Base-by-base conservation (phyloP, 2,113 vertebrate species). In the Dicerorhinus sumatrensis region DNA sequence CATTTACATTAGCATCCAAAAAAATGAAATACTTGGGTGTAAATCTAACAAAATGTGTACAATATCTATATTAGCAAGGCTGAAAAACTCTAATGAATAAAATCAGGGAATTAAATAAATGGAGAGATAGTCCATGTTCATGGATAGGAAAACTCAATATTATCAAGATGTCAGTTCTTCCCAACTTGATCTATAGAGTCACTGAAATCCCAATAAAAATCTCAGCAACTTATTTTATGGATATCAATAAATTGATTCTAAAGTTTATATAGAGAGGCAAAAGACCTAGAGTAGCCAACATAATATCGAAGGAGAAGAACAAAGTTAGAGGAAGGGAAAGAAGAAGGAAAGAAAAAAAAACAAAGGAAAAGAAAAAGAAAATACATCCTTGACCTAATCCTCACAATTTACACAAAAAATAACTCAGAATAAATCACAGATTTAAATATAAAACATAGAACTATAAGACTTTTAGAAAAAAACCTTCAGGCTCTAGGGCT, bases 381-480 rank as follows among this genome's bases (percentile, higher is more conserved):
- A 65, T 8, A 42, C 56, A 85, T 84, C 3, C 36, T 46, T 39
- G 12, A 56, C 27, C 10, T 63, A 85, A 86, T 70, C 8, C 5
- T 89, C 31, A 39, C 13, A 39, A 46, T 36, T 56, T 80, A 62
- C 48, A 75, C 2, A 14, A n/a, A 87, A 92, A 89, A 51, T 16
- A 65, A 63, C 21, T 69, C 46, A 83, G 39, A 94, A 46, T 91
- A 6, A 93, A 25, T 70, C 23, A 46, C 18, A n/a, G 5, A 36
- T n/a, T 85, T 92, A 81, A 92, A 85, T 85, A 8, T 63, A 93
- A 92, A 88, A 62, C 21, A 70, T 83, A 54, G 63, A 88, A 33
- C 69, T 70, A 18, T 84, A 94, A 80, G 81, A 39, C 6, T 62
- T 93, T 82, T 51, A 80, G 7, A 51, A 77, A 92, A 75, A 62